phyloP scores from a whole-genome alignment of 2,113 vertebrate genomes.

The Murina feae region DNA sequence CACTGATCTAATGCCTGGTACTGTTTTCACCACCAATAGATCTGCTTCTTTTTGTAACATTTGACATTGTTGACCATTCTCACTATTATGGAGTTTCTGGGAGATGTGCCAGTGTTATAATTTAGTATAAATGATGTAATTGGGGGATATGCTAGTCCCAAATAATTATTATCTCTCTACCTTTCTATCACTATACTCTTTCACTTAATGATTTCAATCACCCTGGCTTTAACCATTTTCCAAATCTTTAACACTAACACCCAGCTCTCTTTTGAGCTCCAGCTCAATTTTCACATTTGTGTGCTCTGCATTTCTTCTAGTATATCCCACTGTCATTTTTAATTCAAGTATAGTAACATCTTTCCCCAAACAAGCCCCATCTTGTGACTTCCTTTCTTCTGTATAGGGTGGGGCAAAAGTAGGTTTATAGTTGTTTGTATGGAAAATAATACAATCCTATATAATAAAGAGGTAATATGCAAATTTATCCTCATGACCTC shows the following conservation, averaged over 20 bases:
- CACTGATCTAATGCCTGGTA: not conserved
- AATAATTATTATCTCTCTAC: not conserved
- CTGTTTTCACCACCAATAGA: not conserved
- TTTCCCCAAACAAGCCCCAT: not conserved
- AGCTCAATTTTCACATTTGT: not conserved
- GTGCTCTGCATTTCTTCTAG: not conserved
- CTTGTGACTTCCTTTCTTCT: not conserved
- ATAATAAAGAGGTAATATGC: too few relatives aligned
- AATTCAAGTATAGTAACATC: not conserved
- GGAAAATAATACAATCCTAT: not conserved
- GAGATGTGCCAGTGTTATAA: not conserved
- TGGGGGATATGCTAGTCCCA: not conserved
- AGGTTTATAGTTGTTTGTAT: not conserved
- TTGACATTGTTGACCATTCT: not conserved
- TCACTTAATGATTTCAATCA: not conserved
- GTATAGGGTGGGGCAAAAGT: not conserved
- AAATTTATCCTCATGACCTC: too few relatives aligned
- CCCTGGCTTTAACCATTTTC: not conserved
- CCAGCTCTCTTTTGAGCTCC: not conserved
- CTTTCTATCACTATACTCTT: not conserved
- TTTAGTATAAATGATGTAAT: not conserved
- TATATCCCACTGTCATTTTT: not conserved
- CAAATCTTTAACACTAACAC: not conserved
- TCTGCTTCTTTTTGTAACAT: not conserved
- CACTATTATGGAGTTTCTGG: not conserved